Evolutionary conservation across 1,140 invertebrate species (phyloP).

Genomic region (Bombus superbus): DNA sequence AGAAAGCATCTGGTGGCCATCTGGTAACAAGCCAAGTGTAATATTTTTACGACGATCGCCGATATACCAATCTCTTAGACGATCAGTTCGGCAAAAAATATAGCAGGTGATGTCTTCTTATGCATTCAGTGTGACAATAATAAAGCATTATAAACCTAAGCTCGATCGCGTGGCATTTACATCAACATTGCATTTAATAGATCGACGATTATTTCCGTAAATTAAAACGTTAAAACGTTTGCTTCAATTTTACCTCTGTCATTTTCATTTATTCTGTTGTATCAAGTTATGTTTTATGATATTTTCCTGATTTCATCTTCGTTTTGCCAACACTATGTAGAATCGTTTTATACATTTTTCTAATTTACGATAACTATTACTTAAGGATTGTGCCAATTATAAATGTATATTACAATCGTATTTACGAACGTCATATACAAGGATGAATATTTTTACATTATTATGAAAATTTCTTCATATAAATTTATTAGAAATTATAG

Average conservation of each 20-base stretch:
- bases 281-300: neutral
- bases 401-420: neutral
- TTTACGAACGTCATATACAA: too few species aligned
- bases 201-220: conserved; percentile 15
- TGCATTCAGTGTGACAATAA: neutral
- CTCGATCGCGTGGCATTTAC: neutral
- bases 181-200: conserved; percentile 12
- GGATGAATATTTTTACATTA: neutral
- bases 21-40: conserved; percentile 48
- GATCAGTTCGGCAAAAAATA: conserved; percentile 19
- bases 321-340: neutral
- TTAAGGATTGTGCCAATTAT: neutral
- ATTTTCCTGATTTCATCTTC: neutral
- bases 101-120: conserved; percentile 36
- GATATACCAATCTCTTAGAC: conserved; percentile 40
- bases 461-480: too few species aligned
- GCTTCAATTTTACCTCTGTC: too few species aligned
- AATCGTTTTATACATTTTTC: neutral
- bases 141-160: neutral
- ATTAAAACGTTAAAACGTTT: too few species aligned
- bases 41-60: conserved; percentile 57
- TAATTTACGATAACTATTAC: neutral
- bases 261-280: too few species aligned
- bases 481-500: too few species aligned
- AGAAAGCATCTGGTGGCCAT: conserved; percentile 52